Base-by-base conservation (phyloP, 2,113 vertebrate genomes). In the Solea solea region DNA sequence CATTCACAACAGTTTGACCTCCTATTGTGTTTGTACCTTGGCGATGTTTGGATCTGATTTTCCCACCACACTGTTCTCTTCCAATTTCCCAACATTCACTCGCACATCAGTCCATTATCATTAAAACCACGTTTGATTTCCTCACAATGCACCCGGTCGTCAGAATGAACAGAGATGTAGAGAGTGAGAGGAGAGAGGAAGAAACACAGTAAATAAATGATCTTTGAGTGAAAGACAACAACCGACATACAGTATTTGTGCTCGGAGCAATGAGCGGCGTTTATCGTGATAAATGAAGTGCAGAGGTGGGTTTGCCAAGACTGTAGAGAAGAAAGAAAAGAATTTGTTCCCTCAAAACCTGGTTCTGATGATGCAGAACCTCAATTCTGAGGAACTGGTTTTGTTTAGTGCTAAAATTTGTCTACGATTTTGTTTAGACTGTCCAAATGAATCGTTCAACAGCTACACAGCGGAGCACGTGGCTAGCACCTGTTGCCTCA, bases 71-170 rank as follows among this genome's bases (percentile, higher is more conserved):
- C 74, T 5, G 66, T 82, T 84, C 82, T 78, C 68, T 74, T 76
- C 76, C 87, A 84, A 86, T 86, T 86, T 84, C 65, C 68, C 27
- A 73, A 78, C 80, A 89, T 89, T 90, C 86, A 84, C 69, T 58
- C 11, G 39, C 78, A 83, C 83, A 76, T 88, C 83, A 76, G 78
- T 85, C 87, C 80, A 83, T 92, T 89, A 91, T 90, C 91, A 83
- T 90, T 91, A 90, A 91, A 90, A 88, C 77, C 57, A 72, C 53
- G 85, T 91, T 91, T 92, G 91, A 92, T 92, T 89, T 85, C 63
- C 81, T 69, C 86, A 88, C 86, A 89, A 90, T 90, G 16, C 78
- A 53, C 69, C 70, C 60, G 42, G 74, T 63, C 55, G 73, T 51
- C 76, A 73, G 71, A 70, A 79, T 72, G 68, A 82, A 78, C 69